Percentiles rank a stretch among this genome's conserved stretches.
These are phyloP conservation scores for Phthorimaea operculella DNA, from an alignment of 1,140 invertebrate species.

Conservation along the genomic window DNA sequence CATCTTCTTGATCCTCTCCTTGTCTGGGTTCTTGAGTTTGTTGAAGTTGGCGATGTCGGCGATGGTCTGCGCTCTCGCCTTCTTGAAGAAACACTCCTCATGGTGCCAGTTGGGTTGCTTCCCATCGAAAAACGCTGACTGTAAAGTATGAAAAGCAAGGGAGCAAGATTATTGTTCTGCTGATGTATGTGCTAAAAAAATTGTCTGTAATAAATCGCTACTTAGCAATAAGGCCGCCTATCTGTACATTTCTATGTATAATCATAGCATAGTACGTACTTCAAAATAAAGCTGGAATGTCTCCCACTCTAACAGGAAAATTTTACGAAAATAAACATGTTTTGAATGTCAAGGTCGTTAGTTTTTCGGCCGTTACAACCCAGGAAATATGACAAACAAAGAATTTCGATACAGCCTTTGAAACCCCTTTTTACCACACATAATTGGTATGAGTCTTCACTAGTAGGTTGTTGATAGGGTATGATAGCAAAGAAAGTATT, in stretches of 20 bases:
- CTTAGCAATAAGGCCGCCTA: background rate
- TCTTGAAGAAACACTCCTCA: conserved; percentile 87
- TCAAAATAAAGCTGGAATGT: too few species aligned
- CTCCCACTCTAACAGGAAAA: too few species aligned
- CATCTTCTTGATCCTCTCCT: conserved; percentile 81
- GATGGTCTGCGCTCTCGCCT: conserved; percentile 77
- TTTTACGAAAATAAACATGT: too few species aligned
- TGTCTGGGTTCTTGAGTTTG: conserved; percentile 86
- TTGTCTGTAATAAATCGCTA: background rate
- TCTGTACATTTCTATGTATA: background rate
- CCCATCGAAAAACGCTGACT: conserved; percentile 93
- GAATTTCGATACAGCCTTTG: too few species aligned
- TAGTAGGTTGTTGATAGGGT: too few species aligned
- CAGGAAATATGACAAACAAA: too few species aligned
- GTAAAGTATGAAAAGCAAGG: conserved; percentile 31
- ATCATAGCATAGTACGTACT: too few species aligned
- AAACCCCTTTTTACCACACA: too few species aligned
- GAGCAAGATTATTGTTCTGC: conserved; percentile 7
- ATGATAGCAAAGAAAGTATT: too few species aligned
- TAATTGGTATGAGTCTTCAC: too few species aligned
- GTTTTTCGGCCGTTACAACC: too few species aligned
- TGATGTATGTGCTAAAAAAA: background rate
- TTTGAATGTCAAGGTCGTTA: too few species aligned
- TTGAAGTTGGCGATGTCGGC: conserved; percentile 90
- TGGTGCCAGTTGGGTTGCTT: conserved; percentile 93